Base-by-base conservation (phyloP, 2,888 invertebrate genomes). In the Chorisops tibialis region DNA sequence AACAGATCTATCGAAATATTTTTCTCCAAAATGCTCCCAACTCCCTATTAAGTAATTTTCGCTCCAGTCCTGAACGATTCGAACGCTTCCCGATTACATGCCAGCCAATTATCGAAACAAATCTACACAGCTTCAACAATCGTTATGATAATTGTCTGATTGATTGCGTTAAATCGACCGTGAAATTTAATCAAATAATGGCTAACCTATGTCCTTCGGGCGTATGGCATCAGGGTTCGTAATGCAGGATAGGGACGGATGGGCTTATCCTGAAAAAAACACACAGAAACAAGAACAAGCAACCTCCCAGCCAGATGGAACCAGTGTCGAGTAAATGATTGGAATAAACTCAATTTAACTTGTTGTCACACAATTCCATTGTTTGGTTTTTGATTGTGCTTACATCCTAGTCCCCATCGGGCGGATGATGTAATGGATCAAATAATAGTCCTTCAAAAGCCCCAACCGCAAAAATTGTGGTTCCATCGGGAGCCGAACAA, bases 171-270 rank as follows among this genome's bases (percentile, higher is more conserved):
- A 41, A 62, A 62, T 62, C 50, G 62, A 30, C 50, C 50, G 56
- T 56, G 56, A 62, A 62, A 62, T 62, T 62, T 62, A 56, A 62
- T 62, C 62, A 62, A 62, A 62, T 50, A 62, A 56, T 18, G 19
- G 45, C 2, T 16, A 16, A 39, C 39, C 11, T 16, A 5, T 7
- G 14, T 39, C 12, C 37, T 14, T 11, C n/a, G 2, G 39, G n/a
- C 11, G 14, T 39, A 12, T 3, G 19, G 18, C 1, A 19, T 1
- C 5, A 39, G 39, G 39, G 4, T 3, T n/a, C 4, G 1, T 39
- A 11, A 12, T 2, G 16, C 11, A n/a, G 6, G 14, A 39, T 16
- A 9, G 3, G 9, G 30, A 5, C 9, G 30, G 30, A 5, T 30
- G 30, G 5, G 30, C 5, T 30, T 30, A 30, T 7, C 5, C 30